Conservation (phyloP, 2,888 invertebrate genomes). For the Stratiomys singularior region DNA sequence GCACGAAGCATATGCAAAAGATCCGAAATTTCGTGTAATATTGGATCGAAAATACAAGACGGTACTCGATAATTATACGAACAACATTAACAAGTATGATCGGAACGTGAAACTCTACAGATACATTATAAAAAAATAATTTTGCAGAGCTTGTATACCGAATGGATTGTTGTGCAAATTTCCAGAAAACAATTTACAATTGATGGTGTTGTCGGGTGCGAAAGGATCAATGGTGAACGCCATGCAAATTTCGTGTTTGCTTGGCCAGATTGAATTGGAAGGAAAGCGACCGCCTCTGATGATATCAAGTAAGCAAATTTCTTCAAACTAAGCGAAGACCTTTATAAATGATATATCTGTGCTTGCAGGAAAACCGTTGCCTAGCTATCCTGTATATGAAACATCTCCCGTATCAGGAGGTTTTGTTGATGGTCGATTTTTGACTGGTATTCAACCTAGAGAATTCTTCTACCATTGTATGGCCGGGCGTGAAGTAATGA, state of each 20-base stretch:
- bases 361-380: slow-evolving; percentile 81
- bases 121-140: neutral
- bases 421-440: slow-evolving; percentile 94
- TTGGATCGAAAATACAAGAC: slow-evolving; percentile 87
- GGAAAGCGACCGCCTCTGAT: slow-evolving; percentile 95
- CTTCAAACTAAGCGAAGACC: neutral
- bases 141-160: slow-evolving; percentile 78
- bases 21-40: slow-evolving; percentile 81
- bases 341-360: too few relatives aligned
- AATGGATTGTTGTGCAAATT: slow-evolving; percentile 87
- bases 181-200: slow-evolving; percentile 94
- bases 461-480: slow-evolving; percentile 99
- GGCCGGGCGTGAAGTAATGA: slow-evolving; percentile 93
- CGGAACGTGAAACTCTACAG: neutral
- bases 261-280: slow-evolving; percentile 99
- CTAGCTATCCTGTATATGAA: slow-evolving; percentile 91
- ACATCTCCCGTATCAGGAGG: slow-evolving; percentile 93
- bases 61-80: slow-evolving; percentile 83
- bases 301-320: slow-evolving; percentile 71
- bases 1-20: slow-evolving; percentile 75
- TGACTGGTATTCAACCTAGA: slow-evolving; percentile 98
- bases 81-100: slow-evolving; percentile 84
- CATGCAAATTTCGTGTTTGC: slow-evolving; percentile 97
- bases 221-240: slow-evolving; percentile 98
- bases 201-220: slow-evolving; percentile 98